Conservation (phyloP, 2,797 vertebrate species). For the Lithobates pipiens region DNA sequence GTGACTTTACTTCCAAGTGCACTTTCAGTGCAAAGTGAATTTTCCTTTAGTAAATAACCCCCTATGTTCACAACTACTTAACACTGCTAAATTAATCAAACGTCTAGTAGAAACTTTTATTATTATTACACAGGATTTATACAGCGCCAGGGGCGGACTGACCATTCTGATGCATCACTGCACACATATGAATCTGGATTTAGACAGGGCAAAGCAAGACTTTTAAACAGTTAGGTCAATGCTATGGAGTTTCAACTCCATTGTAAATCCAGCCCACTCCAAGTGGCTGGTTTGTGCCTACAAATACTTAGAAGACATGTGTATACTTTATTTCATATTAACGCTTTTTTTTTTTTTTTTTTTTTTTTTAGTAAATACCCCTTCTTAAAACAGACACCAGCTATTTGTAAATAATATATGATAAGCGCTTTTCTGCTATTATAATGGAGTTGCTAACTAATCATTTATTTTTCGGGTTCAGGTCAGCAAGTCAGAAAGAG, state of each 20-base stretch:
- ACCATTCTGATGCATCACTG: too few relatives aligned
- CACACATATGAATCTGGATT: too few relatives aligned
- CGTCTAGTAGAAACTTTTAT: too few relatives aligned
- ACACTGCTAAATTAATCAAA: too few relatives aligned
- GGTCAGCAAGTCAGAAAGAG: constrained; percentile 20
- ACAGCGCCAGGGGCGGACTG: too few relatives aligned
- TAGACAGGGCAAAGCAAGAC: too few relatives aligned
- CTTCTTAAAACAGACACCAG: neutral
- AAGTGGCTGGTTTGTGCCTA: neutral
- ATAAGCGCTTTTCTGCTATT: neutral
- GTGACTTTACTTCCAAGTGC: too few relatives aligned
- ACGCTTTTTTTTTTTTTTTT: neutral
- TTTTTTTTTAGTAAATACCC: neutral
- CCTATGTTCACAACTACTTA: too few relatives aligned
- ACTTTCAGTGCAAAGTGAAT: too few relatives aligned
- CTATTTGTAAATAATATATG: neutral
- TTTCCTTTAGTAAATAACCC: too few relatives aligned
- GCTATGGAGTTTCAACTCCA: neutral
- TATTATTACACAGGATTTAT: too few relatives aligned
- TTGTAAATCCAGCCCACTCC: neutral
- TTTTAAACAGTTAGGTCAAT: neutral
- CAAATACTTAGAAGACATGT: neutral
- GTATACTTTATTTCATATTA: neutral
- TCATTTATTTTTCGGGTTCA: constrained; percentile 23
- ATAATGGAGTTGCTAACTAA: constrained; percentile 6